phyloP scores from a whole-genome alignment of 2,113 vertebrate species.

The Tyrannus savana region DNA sequence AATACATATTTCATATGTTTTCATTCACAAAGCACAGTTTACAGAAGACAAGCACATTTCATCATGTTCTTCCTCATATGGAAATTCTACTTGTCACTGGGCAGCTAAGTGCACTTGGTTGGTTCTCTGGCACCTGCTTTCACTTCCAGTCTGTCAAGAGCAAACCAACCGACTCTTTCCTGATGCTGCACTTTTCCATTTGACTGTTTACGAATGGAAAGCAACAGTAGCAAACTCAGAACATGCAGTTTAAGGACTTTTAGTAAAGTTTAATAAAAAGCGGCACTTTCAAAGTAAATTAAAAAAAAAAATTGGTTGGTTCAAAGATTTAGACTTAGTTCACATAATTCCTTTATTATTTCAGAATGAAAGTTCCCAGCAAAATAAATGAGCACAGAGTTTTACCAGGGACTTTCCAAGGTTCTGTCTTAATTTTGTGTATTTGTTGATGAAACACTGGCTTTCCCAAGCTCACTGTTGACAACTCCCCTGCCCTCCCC shows the following conservation, averaged over 20 bases:
- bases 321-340: neutral
- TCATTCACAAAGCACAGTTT: neutral
- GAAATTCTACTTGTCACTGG: neutral
- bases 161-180: neutral
- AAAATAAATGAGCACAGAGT: neutral
- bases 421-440: neutral
- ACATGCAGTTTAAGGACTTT: neutral
- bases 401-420: slow-evolving; percentile 49
- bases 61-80: neutral
- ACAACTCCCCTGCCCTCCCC: neutral
- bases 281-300: neutral
- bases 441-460: neutral
- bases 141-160: neutral
- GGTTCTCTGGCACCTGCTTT: neutral
- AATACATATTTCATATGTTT: neutral
- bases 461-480: neutral
- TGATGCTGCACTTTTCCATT: neutral
- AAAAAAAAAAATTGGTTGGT: neutral
- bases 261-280: neutral
- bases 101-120: neutral
- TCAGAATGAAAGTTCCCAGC: neutral
- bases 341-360: neutral
- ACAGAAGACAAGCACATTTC: neutral
- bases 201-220: neutral
- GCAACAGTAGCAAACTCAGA: neutral